These are phyloP conservation scores for Narcine bancroftii DNA, from an alignment of 2,113 vertebrate species.

Conservation along the genomic window DNA sequence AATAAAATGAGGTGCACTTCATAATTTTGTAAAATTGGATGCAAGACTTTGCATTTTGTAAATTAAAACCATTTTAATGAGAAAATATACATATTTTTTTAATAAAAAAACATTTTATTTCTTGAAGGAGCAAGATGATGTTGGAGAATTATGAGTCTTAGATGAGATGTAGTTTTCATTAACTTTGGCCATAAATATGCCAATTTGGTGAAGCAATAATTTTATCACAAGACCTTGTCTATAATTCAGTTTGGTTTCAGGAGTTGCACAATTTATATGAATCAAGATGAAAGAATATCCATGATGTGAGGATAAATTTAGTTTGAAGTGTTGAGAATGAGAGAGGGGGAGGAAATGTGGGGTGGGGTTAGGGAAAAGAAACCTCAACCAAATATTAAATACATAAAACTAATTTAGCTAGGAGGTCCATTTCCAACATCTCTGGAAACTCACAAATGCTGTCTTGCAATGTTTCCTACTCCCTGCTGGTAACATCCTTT, in stretches of 20 bases:
- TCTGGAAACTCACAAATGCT: neutral
- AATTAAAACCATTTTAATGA: no score
- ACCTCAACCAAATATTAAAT: neutral
- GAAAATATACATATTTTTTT: no score
- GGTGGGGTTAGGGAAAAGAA: no score
- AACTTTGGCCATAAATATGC: neutral
- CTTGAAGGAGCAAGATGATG: no score
- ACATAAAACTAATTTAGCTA: neutral
- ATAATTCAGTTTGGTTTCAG: neutral
- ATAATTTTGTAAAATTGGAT: neutral
- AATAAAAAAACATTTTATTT: no score
- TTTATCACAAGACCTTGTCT: neutral
- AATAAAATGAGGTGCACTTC: neutral
- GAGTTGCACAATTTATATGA: neutral
- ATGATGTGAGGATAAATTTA: neutral
- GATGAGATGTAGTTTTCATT: no score
- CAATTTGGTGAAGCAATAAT: neutral
- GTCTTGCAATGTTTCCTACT: constrained; percentile 37
- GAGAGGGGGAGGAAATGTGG: no score
- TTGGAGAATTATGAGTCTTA: neutral
- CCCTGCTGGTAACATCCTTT: neutral
- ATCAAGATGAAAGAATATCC: neutral
- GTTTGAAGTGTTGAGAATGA: neutral
- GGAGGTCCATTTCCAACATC: neutral
- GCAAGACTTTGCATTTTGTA: neutral